Evolutionary conservation across 2,797 vertebrate genomes (phyloP), one percentile per base, ranked within the genome.

Genomic region (Lemur catta): DNA sequence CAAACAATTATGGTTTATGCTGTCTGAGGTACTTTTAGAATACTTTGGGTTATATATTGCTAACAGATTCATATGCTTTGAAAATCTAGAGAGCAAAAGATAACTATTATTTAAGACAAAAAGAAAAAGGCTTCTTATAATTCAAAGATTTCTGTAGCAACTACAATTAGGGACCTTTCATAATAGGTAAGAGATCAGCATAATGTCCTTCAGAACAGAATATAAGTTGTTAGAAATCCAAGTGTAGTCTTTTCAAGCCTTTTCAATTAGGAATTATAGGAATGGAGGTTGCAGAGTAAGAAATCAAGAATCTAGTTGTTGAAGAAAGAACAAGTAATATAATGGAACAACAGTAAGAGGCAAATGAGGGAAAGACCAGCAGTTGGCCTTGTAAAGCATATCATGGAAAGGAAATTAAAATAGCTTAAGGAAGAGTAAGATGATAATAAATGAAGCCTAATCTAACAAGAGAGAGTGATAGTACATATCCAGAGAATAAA

Each of bases 1-100:
- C 10, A 55, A 65, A 63, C 82, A 80, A 78, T 89, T 80, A 93
- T 48, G 48, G 33, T 71, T 61, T 78, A 67, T 91, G 85, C 57
- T 86, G 14, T 75, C 17, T 55, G 59, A 38, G 33, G 30, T 82
- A 75, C 69, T 95, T 84, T 92, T 93, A 28, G 52, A 96, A 69
- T 57, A 87, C 28, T 76, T 84, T 57, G 46, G 79, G 59, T 95
- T 95, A 74, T 92, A 7, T 75, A 79, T 91, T 91, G 41, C n/a
- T 89, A 95, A 75, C 28, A 84, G 33, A 95, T n/a, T 85, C 26
- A 28, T 1, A 88, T n/a, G 61, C 59, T 94, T 95, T 96, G 80
- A 85, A 97, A 96, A 95, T 82, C 35, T 84, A 89, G 28, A 75
- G 52, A 92, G 91, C 43, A 95, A 89, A 96, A 94, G 55, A 24